Conservation (phyloP, 2,888 invertebrate species). For the Agrenia bidenticulata region DNA sequence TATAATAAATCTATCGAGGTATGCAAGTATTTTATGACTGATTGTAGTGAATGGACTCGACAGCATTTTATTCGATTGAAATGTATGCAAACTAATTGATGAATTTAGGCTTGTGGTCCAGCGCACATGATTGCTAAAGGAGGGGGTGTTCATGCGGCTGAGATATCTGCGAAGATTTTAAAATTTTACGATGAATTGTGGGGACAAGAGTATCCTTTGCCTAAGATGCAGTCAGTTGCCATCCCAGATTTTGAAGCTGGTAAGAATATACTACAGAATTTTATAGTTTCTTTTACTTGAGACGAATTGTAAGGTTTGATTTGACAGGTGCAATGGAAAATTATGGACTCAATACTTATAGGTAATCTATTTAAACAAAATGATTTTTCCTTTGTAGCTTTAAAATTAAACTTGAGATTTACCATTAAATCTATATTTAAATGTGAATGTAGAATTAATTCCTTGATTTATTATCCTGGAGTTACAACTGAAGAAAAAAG, state of each 20-base stretch:
- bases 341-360: conserved; percentile 28
- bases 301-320: not conserved
- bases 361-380: conserved; percentile 1
- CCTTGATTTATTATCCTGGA: conserved; percentile 1
- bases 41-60: too few species aligned
- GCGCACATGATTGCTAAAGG: conserved; percentile 27
- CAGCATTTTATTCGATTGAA: too few species aligned
- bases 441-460: conserved; percentile 5
- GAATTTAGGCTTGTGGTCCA: conserved; percentile 30
- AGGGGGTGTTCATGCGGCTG: conserved; percentile 35
- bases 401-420: too few species aligned
- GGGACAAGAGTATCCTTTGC: conserved; percentile 34
- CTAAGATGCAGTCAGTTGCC: conserved; percentile 42
- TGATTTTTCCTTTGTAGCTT: too few species aligned
- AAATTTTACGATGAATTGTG: conserved; percentile 31
- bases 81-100: not conserved
- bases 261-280: not conserved
- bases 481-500: conserved; percentile 9
- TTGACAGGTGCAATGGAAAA: conserved; percentile 39
- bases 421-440: too few species aligned
- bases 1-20: conserved; percentile 33
- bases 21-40: too few species aligned
- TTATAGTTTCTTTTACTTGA: not conserved
- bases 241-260: conserved; percentile 33
- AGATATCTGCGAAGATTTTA: conserved; percentile 33